Evolutionary conservation across 1,140 invertebrate species (phyloP), one percentile per base, ranked within the genome.

Genomic region (Drosophila suzukii): DNA sequence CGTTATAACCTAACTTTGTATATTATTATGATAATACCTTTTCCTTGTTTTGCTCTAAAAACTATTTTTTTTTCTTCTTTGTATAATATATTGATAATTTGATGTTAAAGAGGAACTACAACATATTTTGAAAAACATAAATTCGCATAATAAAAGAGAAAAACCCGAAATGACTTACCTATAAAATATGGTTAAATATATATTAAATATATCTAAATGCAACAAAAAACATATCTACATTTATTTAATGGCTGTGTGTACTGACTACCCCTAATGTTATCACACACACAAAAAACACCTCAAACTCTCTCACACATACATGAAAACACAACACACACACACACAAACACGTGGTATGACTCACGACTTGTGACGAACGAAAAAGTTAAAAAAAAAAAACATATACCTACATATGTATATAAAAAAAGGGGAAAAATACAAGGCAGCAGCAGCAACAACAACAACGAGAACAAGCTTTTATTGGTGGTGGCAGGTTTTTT

Each of bases 121-220:
- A 91, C 90, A 91, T 88, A 83, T 91, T 86, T 91, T 91, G 90
- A 91, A 91, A 91, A 91, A 91, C 90, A 91, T 91, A 73, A 91
- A 78, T 73, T 78, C 67, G 78, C 78, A 71, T 67, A 59, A 58
- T 63, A 62, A 38, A 61, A 62, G 50, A 55, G 53, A 54, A 17
- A 15, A 59, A 53, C 43, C 58, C 51, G 8, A 57, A 70, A 63
- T 76, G 56, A 57, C 65, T 63, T 76, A 51, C 44, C 53, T 34
- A 43, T 32, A 17, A 75, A 79, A 57, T 78, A 67, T 67, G 39
- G 41, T 57, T 65, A 61, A 75, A 65, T 55, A 49, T 71, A 78
- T 60, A 74, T 77, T 63, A 54, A 57, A 76, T 59, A 44, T 51
- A 74, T 63, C 10, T 46, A 66, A 49, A 75, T 68, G 55, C 43